phyloP scores from a whole-genome alignment of 2,888 invertebrate species.

The Oconnorella tubifera region DNA sequence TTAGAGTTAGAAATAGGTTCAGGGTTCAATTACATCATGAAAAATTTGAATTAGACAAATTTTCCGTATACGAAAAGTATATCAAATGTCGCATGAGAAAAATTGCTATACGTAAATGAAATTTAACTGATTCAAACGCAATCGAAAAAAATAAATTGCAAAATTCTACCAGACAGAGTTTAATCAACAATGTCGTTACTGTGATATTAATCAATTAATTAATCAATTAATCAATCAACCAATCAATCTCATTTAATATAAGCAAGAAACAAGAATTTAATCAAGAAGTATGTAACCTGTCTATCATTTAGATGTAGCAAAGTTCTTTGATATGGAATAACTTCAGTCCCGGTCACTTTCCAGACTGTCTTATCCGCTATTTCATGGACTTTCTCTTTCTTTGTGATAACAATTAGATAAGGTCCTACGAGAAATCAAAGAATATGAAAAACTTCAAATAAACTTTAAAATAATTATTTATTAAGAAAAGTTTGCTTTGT shows the following conservation, averaged over 20 bases:
- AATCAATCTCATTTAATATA: too few relatives aligned
- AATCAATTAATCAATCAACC: too few relatives aligned
- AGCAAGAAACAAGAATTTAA: not conserved
- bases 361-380: slow-evolving; percentile 51
- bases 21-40: too few relatives aligned
- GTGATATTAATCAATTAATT: too few relatives aligned
- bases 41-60: too few relatives aligned
- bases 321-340: slow-evolving; percentile 77
- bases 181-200: too few relatives aligned
- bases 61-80: too few relatives aligned
- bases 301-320: slow-evolving; percentile 77
- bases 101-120: too few relatives aligned
- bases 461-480: too few relatives aligned
- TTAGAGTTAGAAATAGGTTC: too few relatives aligned
- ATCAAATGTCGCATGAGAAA: too few relatives aligned
- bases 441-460: not conserved
- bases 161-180: not conserved
- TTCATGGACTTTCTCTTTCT: slow-evolving; percentile 73
- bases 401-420: slow-evolving; percentile 83
- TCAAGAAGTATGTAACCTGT: slow-evolving; percentile 59
- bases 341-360: slow-evolving; percentile 53
- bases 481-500: too few relatives aligned
- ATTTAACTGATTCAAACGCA: not conserved
- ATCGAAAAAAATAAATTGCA: not conserved
- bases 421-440: slow-evolving; percentile 66